A percentile compares a stretch with the other conserved stretches of the same genome.
These are phyloP conservation scores for Agrochola lota DNA, from an alignment of 2,888 invertebrate genomes.

Conservation along the genomic window DNA sequence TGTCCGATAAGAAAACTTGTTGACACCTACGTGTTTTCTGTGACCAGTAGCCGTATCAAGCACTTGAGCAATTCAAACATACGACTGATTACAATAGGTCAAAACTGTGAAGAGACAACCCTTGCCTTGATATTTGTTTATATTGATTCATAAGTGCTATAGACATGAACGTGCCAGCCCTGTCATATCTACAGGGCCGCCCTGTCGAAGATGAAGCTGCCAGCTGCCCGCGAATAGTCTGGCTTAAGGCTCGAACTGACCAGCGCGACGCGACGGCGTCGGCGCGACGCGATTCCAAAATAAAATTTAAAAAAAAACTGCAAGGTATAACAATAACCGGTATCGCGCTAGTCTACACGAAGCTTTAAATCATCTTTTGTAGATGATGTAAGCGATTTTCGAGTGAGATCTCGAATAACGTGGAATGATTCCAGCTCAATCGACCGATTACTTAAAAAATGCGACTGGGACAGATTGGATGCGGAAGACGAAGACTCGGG, in stretches of 20 bases:
- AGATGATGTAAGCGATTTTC: neutral
- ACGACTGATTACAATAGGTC: constrained; percentile 34
- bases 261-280: too few relatives aligned
- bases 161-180: neutral
- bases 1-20: constrained; percentile 34
- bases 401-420: too few relatives aligned
- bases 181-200: neutral
- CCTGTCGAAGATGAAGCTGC: neutral
- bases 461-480: neutral
- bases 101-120: constrained; percentile 16
- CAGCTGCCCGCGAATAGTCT: neutral
- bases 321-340: too few relatives aligned
- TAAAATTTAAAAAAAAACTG: too few relatives aligned
- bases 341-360: too few relatives aligned
- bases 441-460: neutral
- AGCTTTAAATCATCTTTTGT: too few relatives aligned
- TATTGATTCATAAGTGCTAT: constrained; percentile 6
- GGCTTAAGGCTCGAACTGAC: too few relatives aligned
- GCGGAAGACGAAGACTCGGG: neutral
- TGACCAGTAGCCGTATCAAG: constrained; percentile 26
- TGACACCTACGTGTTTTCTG: constrained; percentile 13
- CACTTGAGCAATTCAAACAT: constrained; percentile 18
- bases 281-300: too few relatives aligned
- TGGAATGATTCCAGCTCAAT: neutral
- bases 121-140: constrained; percentile 2